These are phyloP conservation scores for Propsilocerus akamusi DNA, from an alignment of 1,140 invertebrate genomes.

Conservation along the genomic window DNA sequence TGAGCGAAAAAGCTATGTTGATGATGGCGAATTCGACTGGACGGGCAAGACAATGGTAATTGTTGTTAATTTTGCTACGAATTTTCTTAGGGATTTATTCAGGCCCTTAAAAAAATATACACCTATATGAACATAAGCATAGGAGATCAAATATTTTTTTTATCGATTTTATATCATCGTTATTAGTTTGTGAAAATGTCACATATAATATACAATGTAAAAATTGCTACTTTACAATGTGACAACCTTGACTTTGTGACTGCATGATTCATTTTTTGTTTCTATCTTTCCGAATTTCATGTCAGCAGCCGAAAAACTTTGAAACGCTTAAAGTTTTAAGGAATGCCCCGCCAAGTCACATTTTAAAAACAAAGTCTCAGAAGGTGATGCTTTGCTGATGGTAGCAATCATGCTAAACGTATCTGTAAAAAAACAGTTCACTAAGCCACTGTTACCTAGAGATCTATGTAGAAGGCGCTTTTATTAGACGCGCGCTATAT, in stretches of 20 bases:
- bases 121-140: too few relatives aligned
- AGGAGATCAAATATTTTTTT: too few relatives aligned
- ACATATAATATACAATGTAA: too few relatives aligned
- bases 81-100: too few relatives aligned
- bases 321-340: constrained; percentile 54
- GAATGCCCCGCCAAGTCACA: constrained; percentile 62
- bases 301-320: constrained; percentile 60
- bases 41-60: constrained; percentile 85
- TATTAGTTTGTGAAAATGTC: too few relatives aligned
- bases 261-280: too few relatives aligned
- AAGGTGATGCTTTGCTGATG: constrained; percentile 56
- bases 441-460: neutral
- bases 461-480: neutral
- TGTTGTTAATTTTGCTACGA: constrained; percentile 12
- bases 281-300: too few relatives aligned
- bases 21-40: constrained; percentile 97
- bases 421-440: neutral
- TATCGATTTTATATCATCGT: too few relatives aligned
- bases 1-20: constrained; percentile 77
- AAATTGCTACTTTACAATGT: too few relatives aligned
- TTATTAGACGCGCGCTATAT: neutral
- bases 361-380: constrained; percentile 66
- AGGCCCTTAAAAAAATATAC: too few relatives aligned
- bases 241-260: too few relatives aligned
- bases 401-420: neutral